These are phyloP conservation scores for Drepana arcuata DNA, from an alignment of 1,140 invertebrate species.

Conservation along the genomic window DNA sequence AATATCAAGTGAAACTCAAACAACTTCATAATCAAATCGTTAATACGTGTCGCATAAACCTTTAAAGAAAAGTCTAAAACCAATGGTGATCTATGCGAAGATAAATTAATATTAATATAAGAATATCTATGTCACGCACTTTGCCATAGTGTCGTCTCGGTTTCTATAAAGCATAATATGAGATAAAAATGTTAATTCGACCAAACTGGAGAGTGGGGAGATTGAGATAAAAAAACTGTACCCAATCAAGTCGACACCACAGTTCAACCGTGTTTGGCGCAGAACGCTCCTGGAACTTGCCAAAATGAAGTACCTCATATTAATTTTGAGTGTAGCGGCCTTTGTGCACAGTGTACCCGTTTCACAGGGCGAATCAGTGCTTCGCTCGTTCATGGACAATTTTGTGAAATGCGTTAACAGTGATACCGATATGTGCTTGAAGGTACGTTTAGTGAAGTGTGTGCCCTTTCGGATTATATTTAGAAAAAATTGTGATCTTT, in stretches of 20 bases:
- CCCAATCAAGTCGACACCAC: constrained; percentile 43
- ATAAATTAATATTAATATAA: constrained; percentile 37
- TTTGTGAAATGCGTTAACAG: constrained; percentile 56
- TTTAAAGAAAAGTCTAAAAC: constrained; percentile 19
- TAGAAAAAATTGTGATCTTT: too few relatives aligned
- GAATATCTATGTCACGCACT: constrained; percentile 46
- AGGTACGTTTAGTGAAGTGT: constrained; percentile 41
- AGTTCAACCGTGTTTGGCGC: too few relatives aligned
- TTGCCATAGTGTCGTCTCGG: constrained; percentile 45
- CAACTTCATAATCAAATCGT: too few relatives aligned
- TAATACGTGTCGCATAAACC: constrained; percentile 15
- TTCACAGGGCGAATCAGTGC: constrained; percentile 40
- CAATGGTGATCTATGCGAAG: constrained; percentile 13
- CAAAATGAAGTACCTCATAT: constrained; percentile 49
- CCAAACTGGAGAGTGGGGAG: constrained; percentile 44
- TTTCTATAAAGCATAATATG: constrained; percentile 42
- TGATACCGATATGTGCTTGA: constrained; percentile 51
- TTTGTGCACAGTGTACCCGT: constrained; percentile 31
- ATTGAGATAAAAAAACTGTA: constrained; percentile 61
- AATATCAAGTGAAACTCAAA: too few relatives aligned
- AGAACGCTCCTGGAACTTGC: constrained; percentile 34
- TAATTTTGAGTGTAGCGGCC: constrained; percentile 36
- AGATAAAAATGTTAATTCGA: constrained; percentile 58
- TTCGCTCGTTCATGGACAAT: constrained; percentile 29
- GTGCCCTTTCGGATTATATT: too few relatives aligned